Evolutionary conservation across 2,113 vertebrate species (phyloP), one percentile per base, ranked within the genome.

Genomic region (Platysternon megacephalum): DNA sequence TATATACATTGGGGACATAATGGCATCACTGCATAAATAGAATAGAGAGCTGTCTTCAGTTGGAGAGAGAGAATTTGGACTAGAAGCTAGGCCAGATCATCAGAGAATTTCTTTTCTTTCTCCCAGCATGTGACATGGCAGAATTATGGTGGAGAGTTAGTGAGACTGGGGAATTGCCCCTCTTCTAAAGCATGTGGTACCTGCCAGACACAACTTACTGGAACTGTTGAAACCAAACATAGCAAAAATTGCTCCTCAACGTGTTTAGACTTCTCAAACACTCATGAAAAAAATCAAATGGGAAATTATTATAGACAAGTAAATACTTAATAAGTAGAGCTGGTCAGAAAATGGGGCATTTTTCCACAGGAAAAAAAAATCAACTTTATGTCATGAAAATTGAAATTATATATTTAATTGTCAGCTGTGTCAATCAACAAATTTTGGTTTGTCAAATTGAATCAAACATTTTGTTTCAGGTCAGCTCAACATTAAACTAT

Each of bases 1-100:
- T 13, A 39, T 42, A 7, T 44, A 46, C 0, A 0, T 13, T 28
- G 39, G 1, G 10, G 3, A 3, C 4, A 1, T 3, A 85, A 56
- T 14, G 7, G 19, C 49, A 46, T 11, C 52, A 56, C 17, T 0
- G 0, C 49, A 91, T 56, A 32, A 21, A 79, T 19, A 65, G 32
- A 58, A 13, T 0, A 3, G 12, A 90, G 13, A 22, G 21, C 29
- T 16, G 80, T 51, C 46, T 49, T 19, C 58, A 42, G 14, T 76
- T 82, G n/a, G 10, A 56, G 22, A 65, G 3, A 13, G 3, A 49
- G 42, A 76, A 76, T 68, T 3, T 2, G 39, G 48, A 2, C 6
- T 82, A 5, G 3, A 8, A 2, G 32, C 5, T 5, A 2, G 84
- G 26, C 2, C 84, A 90, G 8, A 3, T 24, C 35, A 49, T 2